phyloP scores from a whole-genome alignment of 2,797 vertebrate genomes.

The Falco novaeseelandiae region DNA sequence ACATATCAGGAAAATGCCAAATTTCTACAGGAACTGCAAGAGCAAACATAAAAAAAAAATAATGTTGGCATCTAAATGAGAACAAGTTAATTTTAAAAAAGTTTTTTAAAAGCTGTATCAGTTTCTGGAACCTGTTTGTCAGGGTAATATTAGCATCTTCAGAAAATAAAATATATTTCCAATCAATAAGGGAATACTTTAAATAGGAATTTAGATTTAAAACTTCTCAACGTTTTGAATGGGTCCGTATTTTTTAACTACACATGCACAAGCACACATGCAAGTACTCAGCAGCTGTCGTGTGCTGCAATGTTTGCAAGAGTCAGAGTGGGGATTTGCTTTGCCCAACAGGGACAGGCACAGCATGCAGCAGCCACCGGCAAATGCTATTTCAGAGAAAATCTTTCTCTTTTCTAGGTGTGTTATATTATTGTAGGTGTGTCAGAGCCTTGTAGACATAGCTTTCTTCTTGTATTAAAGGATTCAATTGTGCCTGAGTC shows the following conservation, averaged over 20 bases:
- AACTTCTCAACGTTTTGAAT: neutral
- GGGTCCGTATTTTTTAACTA: neutral
- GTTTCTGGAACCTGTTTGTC: neutral
- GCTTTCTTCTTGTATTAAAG: neutral
- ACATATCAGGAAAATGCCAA: fast-evolving
- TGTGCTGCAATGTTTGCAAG: fast-evolving
- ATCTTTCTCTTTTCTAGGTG: neutral
- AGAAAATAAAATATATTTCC: neutral
- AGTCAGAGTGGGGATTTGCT: neutral
- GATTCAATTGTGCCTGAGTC: neutral
- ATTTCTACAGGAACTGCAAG: neutral
- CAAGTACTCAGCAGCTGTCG: fast-evolving
- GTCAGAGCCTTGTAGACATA: neutral
- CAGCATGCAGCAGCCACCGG: neutral
- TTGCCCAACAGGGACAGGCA: neutral
- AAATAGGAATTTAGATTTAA: neutral
- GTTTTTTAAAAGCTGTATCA: neutral
- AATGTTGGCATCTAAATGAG: neutral
- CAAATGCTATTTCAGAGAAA: neutral
- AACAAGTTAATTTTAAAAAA: neutral
- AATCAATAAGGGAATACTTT: neutral
- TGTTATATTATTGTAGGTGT: neutral
- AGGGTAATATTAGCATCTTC: neutral
- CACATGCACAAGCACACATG: neutral
- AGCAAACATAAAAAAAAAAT: neutral